Evolutionary conservation across 2,113 vertebrate genomes (phyloP).

Genomic region (Tyrannus savana): DNA sequence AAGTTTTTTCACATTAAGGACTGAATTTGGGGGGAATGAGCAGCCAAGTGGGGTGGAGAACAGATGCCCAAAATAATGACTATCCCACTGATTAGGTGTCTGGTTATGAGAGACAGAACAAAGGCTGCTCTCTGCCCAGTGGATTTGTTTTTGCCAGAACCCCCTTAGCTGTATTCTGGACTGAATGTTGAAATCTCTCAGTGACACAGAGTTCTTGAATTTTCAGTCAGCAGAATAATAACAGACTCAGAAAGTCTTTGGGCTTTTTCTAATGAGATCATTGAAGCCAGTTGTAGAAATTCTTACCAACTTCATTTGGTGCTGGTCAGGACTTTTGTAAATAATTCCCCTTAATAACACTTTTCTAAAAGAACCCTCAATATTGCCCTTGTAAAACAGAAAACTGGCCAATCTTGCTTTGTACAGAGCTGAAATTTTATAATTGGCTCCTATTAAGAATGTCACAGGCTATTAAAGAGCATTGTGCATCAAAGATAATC

Average conservation of each 20-base stretch:
- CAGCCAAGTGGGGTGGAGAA: background rate
- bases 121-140: background rate
- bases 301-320: background rate
- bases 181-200: background rate
- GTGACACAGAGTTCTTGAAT: background rate
- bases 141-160: background rate
- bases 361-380: background rate
- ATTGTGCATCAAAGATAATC: background rate
- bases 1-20: background rate
- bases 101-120: background rate
- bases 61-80: background rate
- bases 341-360: background rate
- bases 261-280: background rate
- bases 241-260: background rate
- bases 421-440: background rate
- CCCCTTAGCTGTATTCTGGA: background rate
- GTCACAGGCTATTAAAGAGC: constrained; percentile 22
- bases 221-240: constrained; percentile 12
- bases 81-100: background rate
- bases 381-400: background rate
- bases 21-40: background rate
- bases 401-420: constrained; percentile 1
- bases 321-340: constrained; percentile 8
- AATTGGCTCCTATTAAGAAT: constrained; percentile 40
- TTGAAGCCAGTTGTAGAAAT: background rate